Conservation (phyloP, 2,113 vertebrate species). For the Vidua macroura region DNA sequence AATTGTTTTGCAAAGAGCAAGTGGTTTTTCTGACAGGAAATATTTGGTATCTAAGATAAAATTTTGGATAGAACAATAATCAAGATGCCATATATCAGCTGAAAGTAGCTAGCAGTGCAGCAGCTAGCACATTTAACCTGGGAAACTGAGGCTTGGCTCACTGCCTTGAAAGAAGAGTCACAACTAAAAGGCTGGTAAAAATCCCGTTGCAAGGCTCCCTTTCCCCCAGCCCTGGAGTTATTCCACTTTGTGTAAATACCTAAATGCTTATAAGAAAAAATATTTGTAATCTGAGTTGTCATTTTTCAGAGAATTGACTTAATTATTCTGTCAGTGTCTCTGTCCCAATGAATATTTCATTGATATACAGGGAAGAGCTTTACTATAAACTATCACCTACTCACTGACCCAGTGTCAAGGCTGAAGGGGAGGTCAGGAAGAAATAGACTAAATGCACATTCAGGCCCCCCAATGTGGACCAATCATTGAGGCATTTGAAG, state of each 20-base stretch:
- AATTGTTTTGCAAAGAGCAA: background rate
- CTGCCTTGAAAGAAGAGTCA: background rate
- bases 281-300: background rate
- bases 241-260: background rate
- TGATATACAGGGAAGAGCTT: background rate
- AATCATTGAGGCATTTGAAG: background rate
- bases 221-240: background rate
- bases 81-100: background rate
- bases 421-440: background rate
- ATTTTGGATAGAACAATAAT: background rate
- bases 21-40: background rate
- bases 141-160: background rate
- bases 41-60: background rate
- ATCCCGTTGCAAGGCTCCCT: background rate
- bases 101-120: background rate
- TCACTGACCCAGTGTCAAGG: background rate
- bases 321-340: background rate
- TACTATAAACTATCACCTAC: background rate
- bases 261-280: background rate
- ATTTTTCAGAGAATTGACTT: background rate
- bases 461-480: accelerated
- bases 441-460: background rate
- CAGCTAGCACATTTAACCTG: background rate
- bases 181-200: background rate
- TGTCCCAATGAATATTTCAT: background rate